These are phyloP conservation scores for Yponomeuta malinellus DNA, from an alignment of 2,888 invertebrate species.

Conservation along the genomic window DNA sequence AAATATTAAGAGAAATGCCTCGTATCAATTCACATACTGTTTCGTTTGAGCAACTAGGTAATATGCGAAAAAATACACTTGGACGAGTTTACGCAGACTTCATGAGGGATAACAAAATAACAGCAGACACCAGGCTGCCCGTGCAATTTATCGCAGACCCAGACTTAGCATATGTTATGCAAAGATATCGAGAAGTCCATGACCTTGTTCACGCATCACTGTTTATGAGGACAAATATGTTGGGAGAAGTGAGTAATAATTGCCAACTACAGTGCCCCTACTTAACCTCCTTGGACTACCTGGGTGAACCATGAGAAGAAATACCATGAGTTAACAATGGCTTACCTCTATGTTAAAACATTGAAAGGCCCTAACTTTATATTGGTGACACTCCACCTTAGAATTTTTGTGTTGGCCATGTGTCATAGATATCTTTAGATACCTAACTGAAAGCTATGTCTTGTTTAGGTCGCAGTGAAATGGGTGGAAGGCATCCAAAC, in stretches of 20 bases:
- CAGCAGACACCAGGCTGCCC: constrained; percentile 92
- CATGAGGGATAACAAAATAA: constrained; percentile 88
- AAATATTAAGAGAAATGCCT: constrained; percentile 86
- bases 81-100: constrained; percentile 92
- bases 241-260: constrained; percentile 77
- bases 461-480: constrained; percentile 90
- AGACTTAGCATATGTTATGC: constrained; percentile 96
- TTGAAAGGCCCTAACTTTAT: too few species aligned
- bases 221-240: constrained; percentile 95
- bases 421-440: too few species aligned
- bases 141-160: constrained; percentile 95
- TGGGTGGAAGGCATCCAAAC: constrained; percentile 98
- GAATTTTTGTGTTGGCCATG: too few species aligned
- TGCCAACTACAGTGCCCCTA: not conserved
- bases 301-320: too few species aligned
- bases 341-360: too few species aligned
- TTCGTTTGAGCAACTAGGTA: constrained; percentile 81
- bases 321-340: too few species aligned
- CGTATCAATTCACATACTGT: constrained; percentile 90
- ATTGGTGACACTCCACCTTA: too few species aligned
- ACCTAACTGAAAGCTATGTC: not conserved
- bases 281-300: too few species aligned
- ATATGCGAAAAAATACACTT: constrained; percentile 86
- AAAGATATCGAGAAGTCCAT: constrained; percentile 97
- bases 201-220: constrained; percentile 95